Percentiles rank a stretch among this genome's conserved stretches.
Evolutionary conservation across 2,113 vertebrate genomes (phyloP).

Genomic region (Ptychochromis oligacanthus): DNA sequence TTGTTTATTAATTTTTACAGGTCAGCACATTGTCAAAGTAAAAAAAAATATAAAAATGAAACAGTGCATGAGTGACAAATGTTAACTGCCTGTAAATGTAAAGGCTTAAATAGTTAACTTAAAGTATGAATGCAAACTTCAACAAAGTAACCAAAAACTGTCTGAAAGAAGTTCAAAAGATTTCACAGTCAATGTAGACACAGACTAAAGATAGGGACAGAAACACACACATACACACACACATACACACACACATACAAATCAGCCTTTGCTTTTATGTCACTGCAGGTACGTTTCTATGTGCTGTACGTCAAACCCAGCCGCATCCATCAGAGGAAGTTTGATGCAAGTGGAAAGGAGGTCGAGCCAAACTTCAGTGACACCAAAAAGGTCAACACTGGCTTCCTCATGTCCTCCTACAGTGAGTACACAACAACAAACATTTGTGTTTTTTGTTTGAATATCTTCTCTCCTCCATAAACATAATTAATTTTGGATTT

Average conservation of each 20-base stretch:
- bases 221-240: too few species aligned
- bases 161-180: too few species aligned
- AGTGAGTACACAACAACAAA: conserved; percentile 78
- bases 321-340: conserved; percentile 82
- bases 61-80: neutral
- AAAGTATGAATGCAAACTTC: too few species aligned
- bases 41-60: neutral
- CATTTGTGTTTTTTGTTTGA: neutral
- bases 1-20: neutral
- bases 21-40: neutral
- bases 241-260: too few species aligned
- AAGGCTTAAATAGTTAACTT: too few species aligned
- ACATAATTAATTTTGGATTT: neutral
- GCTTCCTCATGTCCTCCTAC: conserved; percentile 90
- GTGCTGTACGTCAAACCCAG: conserved; percentile 84
- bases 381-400: conserved; percentile 88
- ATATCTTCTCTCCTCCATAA: neutral
- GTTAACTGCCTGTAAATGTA: too few species aligned
- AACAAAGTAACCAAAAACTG: too few species aligned
- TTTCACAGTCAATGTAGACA: neutral
- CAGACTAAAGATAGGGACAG: neutral
- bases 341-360: conserved; percentile 84
- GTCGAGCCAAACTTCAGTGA: conserved; percentile 89
- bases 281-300: conserved; percentile 81
- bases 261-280: neutral